Base-by-base conservation (phyloP, 2,888 invertebrate species). In the Drosophila paucipuncta region DNA sequence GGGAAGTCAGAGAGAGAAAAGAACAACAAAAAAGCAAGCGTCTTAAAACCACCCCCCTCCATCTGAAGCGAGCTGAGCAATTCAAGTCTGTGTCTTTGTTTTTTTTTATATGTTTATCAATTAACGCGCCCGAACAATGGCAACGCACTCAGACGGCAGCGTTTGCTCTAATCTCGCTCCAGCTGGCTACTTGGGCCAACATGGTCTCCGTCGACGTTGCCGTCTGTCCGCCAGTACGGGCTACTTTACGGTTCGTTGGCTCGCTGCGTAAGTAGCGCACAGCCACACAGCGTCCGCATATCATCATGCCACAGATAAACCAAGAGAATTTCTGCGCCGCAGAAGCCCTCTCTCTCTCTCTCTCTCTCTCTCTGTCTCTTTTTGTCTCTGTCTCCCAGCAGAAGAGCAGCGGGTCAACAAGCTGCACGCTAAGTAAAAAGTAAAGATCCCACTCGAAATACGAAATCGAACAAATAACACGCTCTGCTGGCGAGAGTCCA, bases 171-270 rank as follows among this genome's bases (percentile, higher is more conserved):
- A 85, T 85, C 84, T 85, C 49, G 53, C 59, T 41, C 54, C 61
- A 57, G 63, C 63, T 52, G 61, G 52, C 66, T 50, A 54, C 65
- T 68, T 50, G 73, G 39, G 39, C 30, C 73, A 59, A 64, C 73
- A 61, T 76, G 72, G 70, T 74, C 67, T 5, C 54, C 28, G 41
- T 41, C 65, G 58, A 31, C 50, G 49, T 11, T 60, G 41, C 41
- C 37, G 62, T 30, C 53, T 31, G 60, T 53, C 70, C 52, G 60
- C 28, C 68, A 52, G 71, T 54, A 62, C 73, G 70, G 64, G 58
- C 80, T 83, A 76, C 89, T 85, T 82, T 69, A 88, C 72, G 85
- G 85, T 85, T 88, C 86, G 86, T 85, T 85, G 83, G 75, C 85
- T 80, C 53, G 63, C 70, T 58, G 73, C 63, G 67, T 72, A 83